Percentiles rank a stretch among this genome's conserved stretches.
Evolutionary conservation across 1,140 invertebrate species (phyloP).

Genomic region (Heliconius nattereri): DNA sequence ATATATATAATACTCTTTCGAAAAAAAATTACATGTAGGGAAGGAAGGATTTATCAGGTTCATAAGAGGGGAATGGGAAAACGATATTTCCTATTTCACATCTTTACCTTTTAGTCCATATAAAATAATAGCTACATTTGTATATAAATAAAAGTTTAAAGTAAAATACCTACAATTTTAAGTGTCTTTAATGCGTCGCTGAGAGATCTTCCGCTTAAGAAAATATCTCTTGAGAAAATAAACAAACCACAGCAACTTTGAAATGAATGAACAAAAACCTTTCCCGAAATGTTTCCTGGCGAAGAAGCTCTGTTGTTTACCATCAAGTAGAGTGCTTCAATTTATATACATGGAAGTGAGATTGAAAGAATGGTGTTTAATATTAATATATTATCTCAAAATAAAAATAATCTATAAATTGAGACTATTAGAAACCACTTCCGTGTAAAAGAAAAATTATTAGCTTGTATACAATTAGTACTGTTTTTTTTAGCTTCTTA

Average conservation of each 20-base stretch:
- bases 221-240: constrained; percentile 30
- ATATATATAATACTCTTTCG: too few relatives aligned
- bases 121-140: too few relatives aligned
- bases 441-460: too few relatives aligned
- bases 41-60: too few relatives aligned
- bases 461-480: too few relatives aligned
- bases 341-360: background rate
- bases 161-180: background rate
- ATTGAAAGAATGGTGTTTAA: background rate
- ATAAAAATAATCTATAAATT: background rate
- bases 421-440: too few relatives aligned
- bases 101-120: too few relatives aligned
- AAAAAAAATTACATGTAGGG: too few relatives aligned
- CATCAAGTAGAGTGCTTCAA: background rate
- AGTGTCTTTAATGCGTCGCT: constrained; percentile 16
- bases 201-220: constrained; percentile 23
- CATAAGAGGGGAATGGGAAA: too few relatives aligned
- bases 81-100: too few relatives aligned
- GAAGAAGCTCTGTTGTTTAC: constrained; percentile 12
- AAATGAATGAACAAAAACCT: constrained; percentile 14
- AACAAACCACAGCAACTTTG: constrained; percentile 22
- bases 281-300: background rate
- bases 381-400: background rate
- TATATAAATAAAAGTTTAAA: too few relatives aligned
- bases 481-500: too few relatives aligned